Evolutionary conservation across 2,113 vertebrate species (phyloP).

Genomic region (Gulo gulo): DNA sequence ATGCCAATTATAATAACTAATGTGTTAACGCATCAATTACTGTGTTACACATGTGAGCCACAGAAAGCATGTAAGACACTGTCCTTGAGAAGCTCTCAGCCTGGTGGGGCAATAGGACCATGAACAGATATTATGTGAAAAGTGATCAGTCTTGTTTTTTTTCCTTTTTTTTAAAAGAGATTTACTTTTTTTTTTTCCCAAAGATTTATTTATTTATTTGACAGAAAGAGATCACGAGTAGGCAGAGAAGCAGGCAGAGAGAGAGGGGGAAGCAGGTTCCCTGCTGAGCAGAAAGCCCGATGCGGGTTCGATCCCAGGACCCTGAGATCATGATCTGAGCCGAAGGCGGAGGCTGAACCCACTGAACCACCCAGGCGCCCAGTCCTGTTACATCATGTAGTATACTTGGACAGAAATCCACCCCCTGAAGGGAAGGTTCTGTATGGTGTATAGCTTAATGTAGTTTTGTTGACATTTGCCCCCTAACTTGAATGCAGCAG

Average conservation of each 20-base stretch:
- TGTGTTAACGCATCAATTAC: not conserved
- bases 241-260: too few relatives aligned
- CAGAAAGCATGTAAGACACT: not conserved
- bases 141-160: not conserved
- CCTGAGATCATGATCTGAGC: too few relatives aligned
- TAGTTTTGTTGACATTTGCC: not conserved
- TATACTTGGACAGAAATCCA: not conserved
- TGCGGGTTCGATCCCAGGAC: too few relatives aligned
- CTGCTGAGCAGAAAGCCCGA: too few relatives aligned
- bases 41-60: not conserved
- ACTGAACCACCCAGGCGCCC: too few relatives aligned
- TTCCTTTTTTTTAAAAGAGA: too few relatives aligned
- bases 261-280: too few relatives aligned
- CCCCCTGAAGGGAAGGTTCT: not conserved
- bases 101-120: not conserved
- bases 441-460: not conserved
- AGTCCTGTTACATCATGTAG: not conserved
- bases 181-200: too few relatives aligned
- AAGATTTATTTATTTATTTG: too few relatives aligned
- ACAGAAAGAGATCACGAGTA: too few relatives aligned
- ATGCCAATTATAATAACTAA: not conserved
- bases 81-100: not conserved
- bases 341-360: too few relatives aligned
- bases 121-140: not conserved
- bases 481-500: not conserved